A percentile compares a stretch with the other conserved stretches of the same genome.
Conservation (phyloP, 2,113 vertebrate species). For the Petrocephalus zakoni region DNA sequence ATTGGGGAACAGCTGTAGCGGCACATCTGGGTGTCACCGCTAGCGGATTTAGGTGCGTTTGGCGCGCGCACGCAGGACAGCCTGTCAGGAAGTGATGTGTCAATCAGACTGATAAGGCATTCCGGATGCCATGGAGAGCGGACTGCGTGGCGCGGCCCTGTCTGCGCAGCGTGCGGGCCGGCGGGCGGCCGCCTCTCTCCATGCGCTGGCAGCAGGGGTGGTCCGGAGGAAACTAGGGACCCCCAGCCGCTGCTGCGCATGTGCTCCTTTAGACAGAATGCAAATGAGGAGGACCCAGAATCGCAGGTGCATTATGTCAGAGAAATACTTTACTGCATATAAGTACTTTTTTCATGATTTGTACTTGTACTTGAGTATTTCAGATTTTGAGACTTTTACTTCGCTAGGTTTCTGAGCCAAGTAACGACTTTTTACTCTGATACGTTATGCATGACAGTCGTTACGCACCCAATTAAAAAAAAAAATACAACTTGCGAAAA, state of each 20-base stretch:
- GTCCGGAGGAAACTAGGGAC: background rate
- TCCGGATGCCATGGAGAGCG: background rate
- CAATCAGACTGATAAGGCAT: conserved; percentile 26
- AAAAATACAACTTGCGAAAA: background rate
- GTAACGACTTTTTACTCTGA: background rate
- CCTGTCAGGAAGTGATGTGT: conserved; percentile 24
- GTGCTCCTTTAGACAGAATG: background rate
- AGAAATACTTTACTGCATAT: background rate
- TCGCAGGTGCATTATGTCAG: background rate
- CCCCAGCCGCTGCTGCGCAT: background rate
- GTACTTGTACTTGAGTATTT: background rate
- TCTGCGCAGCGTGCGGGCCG: background rate
- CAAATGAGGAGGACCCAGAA: background rate
- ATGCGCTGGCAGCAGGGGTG: background rate
- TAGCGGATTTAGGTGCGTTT: conserved; percentile 20
- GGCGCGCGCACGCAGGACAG: background rate
- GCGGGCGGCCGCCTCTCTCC: background rate
- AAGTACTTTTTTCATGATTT: background rate
- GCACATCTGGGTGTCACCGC: conserved; percentile 32
- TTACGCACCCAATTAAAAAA: background rate
- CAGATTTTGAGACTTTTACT: background rate
- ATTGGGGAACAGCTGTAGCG: conserved; percentile 29
- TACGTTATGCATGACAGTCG: background rate
- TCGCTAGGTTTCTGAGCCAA: background rate
- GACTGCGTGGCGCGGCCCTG: background rate